Conservation (phyloP, 2,888 invertebrate species). For the Drosophila recens region DNA sequence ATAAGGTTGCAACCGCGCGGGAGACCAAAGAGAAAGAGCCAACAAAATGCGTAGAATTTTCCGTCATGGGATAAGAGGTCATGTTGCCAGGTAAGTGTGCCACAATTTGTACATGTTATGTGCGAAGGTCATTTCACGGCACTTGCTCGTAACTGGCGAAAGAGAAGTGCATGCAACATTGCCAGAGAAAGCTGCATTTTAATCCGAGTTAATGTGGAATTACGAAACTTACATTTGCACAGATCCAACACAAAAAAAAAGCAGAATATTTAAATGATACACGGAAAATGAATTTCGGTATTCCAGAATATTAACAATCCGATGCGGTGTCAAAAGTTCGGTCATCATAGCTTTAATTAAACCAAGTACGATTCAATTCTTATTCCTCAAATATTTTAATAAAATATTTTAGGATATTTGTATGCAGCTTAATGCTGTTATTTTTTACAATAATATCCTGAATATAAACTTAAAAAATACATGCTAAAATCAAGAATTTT, state of each 20-base stretch:
- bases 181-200: slow-evolving; percentile 14
- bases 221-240: not conserved
- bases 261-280: not conserved
- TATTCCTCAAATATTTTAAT: no score
- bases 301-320: no score
- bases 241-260: not conserved
- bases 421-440: no score
- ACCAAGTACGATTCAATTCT: no score
- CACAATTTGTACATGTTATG: slow-evolving; percentile 41
- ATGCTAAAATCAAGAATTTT: no score
- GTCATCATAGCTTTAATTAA: no score
- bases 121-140: slow-evolving; percentile 63
- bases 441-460: no score
- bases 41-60: slow-evolving; percentile 21
- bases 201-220: slow-evolving; percentile 4
- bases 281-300: no score
- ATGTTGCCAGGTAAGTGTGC: slow-evolving; percentile 5
- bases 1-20: slow-evolving; percentile 50
- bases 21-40: slow-evolving; percentile 44
- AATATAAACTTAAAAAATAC: no score
- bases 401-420: no score
- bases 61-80: slow-evolving; percentile 25
- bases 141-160: slow-evolving; percentile 48
- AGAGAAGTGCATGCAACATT: slow-evolving; percentile 19
- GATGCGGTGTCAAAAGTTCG: no score